Evolutionary conservation across 1,140 invertebrate genomes (phyloP).

Genomic region (Drosophila auraria): DNA sequence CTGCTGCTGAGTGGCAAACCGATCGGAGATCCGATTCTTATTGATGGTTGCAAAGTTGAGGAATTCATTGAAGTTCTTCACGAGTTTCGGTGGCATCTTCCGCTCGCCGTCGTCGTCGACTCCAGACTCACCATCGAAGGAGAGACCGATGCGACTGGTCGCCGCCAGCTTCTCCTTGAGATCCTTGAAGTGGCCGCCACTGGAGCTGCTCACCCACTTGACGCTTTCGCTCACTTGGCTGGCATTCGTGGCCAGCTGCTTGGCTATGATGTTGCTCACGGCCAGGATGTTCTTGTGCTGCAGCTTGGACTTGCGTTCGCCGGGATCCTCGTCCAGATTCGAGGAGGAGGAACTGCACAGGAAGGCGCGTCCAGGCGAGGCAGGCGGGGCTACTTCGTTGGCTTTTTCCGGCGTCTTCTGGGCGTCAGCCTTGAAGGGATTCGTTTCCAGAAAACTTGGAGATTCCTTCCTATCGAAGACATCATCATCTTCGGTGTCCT

Average conservation of each 20-base stretch:
- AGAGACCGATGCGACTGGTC: constrained; percentile 76
- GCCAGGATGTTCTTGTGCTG: constrained; percentile 74
- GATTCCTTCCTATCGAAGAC: constrained; percentile 70
- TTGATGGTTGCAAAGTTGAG: constrained; percentile 90
- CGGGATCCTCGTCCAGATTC: constrained; percentile 41
- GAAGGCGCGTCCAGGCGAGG: constrained; percentile 45
- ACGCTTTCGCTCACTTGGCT: constrained; percentile 72
- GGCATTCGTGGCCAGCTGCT: constrained; percentile 73
- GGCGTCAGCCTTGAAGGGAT: constrained; percentile 80
- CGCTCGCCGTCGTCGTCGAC: constrained; percentile 20
- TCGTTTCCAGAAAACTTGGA: constrained; percentile 74
- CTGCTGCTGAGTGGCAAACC: constrained; percentile 56
- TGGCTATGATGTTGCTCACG: constrained; percentile 83
- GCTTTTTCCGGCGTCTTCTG: constrained; percentile 30
- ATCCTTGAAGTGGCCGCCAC: constrained; percentile 86
- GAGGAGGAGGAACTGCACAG: constrained; percentile 59
- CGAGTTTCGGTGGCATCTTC: constrained; percentile 87
- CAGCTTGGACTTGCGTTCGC: constrained; percentile 31
- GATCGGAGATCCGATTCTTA: constrained; percentile 86
- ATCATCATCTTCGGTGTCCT: constrained; percentile 71
- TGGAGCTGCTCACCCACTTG: constrained; percentile 74
- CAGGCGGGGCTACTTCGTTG: constrained; percentile 3
- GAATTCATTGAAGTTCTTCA: constrained; percentile 94
- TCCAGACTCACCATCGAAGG: constrained; percentile 24
- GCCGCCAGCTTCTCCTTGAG: constrained; percentile 86